Base-by-base conservation (phyloP, 2,888 invertebrate species). In the Lithosia quadra region DNA sequence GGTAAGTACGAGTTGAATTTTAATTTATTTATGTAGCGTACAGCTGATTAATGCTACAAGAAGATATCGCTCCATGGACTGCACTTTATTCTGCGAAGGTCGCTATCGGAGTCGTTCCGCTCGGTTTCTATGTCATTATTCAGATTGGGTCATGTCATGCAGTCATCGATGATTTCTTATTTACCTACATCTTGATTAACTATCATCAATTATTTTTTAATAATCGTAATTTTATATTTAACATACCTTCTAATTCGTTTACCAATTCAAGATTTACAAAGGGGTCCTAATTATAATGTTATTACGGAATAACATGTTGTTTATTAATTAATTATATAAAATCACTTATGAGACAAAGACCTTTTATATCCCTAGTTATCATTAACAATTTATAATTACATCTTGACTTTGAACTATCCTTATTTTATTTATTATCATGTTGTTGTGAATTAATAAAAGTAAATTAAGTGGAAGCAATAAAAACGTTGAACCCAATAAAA, bases 1-100 rank as follows among this genome's bases (percentile, higher is more conserved):
- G 92, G 94, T 95, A 81, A 94, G 94, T 94, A 90, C 90, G 83
- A 82, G 85, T 90, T 91, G 87, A 86, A 88, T 91, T 91, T 90
- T 87, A 88, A 91, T 91, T 86, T 91, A 88, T 90, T 88, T 89
- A 85, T 88, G 82, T 87, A 84, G 85, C 83, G 85, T 86, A 89
- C 91, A 90, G 89, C 89, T 92, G 92, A 92, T 93, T 92, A 90
- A 91, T 91, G 87, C 85, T 87, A 81, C 82, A 85, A 86, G 86
- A 89, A 78, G 87, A 91, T 89, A 90, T 87, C 89, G 88, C 86
- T 84, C 82, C 88, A 83, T 88, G 87, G 87, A 88, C 87, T 90
- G 92, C 91, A 90, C 89, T 88, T 87, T 87, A 85, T 85, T 79
- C 79, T 80, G 86, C 88, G 92, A 91, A 94, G 92, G 93, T 89